A percentile compares a stretch with the other conserved stretches of the same genome.
Evolutionary conservation across 1,140 invertebrate genomes (phyloP).

Genomic region (Antheraea pernyi): DNA sequence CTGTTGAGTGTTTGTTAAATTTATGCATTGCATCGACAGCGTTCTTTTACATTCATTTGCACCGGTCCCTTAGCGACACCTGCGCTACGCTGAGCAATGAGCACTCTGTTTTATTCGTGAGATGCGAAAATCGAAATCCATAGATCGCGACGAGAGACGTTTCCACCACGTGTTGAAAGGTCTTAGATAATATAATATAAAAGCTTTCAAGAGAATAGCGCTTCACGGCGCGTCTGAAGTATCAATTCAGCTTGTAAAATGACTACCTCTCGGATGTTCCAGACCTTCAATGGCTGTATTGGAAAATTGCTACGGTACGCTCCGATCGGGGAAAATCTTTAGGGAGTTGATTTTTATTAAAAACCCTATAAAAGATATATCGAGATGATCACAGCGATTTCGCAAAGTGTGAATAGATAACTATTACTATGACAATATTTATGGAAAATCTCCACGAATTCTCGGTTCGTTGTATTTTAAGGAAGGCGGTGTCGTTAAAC

Average conservation of each 20-base stretch:
- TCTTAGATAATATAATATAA: constrained; percentile 79
- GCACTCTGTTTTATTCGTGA: constrained; percentile 32
- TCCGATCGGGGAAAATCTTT: constrained; percentile 41
- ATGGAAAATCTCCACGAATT: constrained; percentile 8
- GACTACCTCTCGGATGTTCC: constrained; percentile 62
- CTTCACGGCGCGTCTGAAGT: constrained; percentile 72
- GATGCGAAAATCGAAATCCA: constrained; percentile 68
- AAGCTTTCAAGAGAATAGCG: constrained; percentile 78
- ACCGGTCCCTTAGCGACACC: constrained; percentile 24
- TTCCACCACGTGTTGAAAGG: constrained; percentile 74
- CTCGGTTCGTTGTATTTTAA: constrained; percentile 9
- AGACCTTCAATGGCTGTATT: constrained; percentile 71
- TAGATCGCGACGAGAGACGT: constrained; percentile 70
- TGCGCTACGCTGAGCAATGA: constrained; percentile 28
- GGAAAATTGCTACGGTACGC: constrained; percentile 66
- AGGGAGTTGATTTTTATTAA: constrained; percentile 69
- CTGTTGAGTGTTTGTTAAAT: constrained; percentile 5
- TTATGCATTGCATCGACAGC: constrained; percentile 22
- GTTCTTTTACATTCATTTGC: constrained; percentile 34
- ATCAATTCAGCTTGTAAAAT: constrained; percentile 78
- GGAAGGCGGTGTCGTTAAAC: constrained; percentile 45
- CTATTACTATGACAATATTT: constrained; percentile 13
- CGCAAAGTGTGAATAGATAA: background rate
- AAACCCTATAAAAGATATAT: constrained; percentile 49
- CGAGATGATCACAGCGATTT: constrained; percentile 31